phyloP scores from a whole-genome alignment of 2,113 vertebrate species.

The Eulemur macaco region DNA sequence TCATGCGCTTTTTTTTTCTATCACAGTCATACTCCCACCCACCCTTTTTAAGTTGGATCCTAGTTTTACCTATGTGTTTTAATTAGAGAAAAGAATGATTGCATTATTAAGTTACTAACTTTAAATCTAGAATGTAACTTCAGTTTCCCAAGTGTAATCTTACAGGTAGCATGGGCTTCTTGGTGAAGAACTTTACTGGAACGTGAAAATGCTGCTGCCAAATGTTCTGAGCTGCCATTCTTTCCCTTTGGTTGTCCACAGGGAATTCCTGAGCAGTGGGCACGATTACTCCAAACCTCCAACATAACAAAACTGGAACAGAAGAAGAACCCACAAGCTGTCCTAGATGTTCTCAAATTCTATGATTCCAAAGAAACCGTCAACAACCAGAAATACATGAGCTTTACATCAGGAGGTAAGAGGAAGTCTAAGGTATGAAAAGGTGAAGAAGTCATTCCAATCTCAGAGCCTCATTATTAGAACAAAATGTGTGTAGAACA shows the following conservation, averaged over 20 bases:
- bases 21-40: conserved; percentile 85
- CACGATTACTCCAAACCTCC: conserved; percentile 96
- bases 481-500: background rate
- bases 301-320: conserved; percentile 99
- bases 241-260: conserved; percentile 80
- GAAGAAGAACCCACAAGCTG: conserved; percentile 99
- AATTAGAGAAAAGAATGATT: conserved; percentile 84
- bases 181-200: conserved; percentile 82
- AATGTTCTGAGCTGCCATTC: conserved; percentile 72
- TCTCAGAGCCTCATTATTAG: background rate
- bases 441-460: background rate
- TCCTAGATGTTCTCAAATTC: conserved; percentile 98
- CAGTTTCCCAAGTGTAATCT: conserved; percentile 82
- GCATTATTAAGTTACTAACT: conserved; percentile 81
- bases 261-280: conserved; percentile 99
- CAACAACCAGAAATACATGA: conserved; percentile 99
- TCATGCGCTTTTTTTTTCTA: conserved; percentile 84
- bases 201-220: background rate
- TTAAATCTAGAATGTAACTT: conserved; percentile 80
- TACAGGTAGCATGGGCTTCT: conserved; percentile 86
- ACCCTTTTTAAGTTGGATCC: conserved; percentile 84
- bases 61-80: conserved; percentile 86
- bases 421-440: background rate
- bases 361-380: conserved; percentile 99
- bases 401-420: conserved; percentile 98